phyloP scores from a whole-genome alignment of 2,888 invertebrate species.

The Tetragonisca angustula region DNA sequence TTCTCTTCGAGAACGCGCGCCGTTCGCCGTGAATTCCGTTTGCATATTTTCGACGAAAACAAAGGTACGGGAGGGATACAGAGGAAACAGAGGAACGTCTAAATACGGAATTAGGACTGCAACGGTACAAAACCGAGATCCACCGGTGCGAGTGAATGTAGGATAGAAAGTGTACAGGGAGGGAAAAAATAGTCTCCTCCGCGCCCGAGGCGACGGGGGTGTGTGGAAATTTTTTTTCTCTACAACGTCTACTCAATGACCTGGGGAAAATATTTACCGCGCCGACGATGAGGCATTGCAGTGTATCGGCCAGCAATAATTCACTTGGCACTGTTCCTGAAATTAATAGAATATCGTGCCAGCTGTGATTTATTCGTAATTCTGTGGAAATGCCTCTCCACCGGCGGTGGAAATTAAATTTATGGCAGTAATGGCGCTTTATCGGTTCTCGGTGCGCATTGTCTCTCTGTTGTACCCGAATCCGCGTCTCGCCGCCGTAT shows the following conservation, averaged over 20 bases:
- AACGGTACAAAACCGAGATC: background rate
- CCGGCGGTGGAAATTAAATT: conserved; percentile 57
- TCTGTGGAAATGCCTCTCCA: conserved; percentile 51
- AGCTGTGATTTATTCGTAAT: conserved; percentile 67
- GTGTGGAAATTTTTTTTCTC: conserved; percentile 24
- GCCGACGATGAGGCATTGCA: conserved; percentile 40
- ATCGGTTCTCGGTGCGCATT: conserved; percentile 20
- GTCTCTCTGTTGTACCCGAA: conserved; percentile 20
- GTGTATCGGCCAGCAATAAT: conserved; percentile 62
- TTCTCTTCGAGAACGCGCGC: background rate
- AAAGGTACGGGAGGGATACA: background rate
- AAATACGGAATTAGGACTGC: background rate
- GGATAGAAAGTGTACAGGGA: background rate
- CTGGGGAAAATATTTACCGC: conserved; percentile 55
- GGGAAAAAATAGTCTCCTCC: conserved; percentile 8
- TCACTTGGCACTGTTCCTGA: conserved; percentile 59
- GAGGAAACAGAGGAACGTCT: conserved; percentile 3
- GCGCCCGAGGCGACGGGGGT: background rate
- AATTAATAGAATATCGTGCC: conserved; percentile 69
- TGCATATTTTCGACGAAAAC: conserved; percentile 13
- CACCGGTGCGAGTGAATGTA: background rate
- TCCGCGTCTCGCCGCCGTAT: background rate
- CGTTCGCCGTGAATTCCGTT: conserved; percentile 17
- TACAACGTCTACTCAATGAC: conserved; percentile 24
- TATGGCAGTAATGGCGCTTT: conserved; percentile 54